phyloP scores from a whole-genome alignment of 2,888 invertebrate species.

The Caenorhabditis sulstoni region DNA sequence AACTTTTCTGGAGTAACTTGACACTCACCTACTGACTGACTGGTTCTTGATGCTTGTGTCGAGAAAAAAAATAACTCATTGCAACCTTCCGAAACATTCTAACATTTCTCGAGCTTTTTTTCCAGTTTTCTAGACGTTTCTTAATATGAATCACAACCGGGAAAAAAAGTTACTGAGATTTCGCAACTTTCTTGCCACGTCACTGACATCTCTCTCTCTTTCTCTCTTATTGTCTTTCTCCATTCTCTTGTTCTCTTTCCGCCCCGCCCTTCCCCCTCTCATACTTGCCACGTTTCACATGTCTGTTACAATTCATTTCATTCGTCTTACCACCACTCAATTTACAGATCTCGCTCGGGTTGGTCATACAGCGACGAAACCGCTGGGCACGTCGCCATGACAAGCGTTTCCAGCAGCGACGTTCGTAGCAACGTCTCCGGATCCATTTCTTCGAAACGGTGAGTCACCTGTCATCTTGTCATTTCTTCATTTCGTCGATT shows the following conservation, averaged over 20 bases:
- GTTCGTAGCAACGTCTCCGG: slow-evolving; percentile 56
- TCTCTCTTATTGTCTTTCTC: too few species aligned
- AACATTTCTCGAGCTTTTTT: too few species aligned
- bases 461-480: slow-evolving; percentile 6
- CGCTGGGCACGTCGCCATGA: slow-evolving; percentile 62
- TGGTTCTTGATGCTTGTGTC: too few species aligned
- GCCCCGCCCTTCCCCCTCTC: too few species aligned
- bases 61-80: too few species aligned
- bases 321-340: background rate
- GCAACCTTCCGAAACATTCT: too few species aligned
- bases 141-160: background rate
- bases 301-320: background rate
- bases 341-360: slow-evolving; percentile 66
- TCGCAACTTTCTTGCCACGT: background rate
- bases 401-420: slow-evolving; percentile 66
- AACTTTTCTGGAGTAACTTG: slow-evolving; percentile 17
- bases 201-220: background rate
- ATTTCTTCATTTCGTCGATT: too few species aligned
- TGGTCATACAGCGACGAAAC: slow-evolving; percentile 66
- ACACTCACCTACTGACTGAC: background rate
- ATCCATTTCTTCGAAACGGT: slow-evolving; percentile 56
- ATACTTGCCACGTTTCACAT: too few species aligned
- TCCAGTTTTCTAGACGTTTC: too few species aligned
- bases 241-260: too few species aligned
- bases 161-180: background rate